A percentile compares a stretch with the other conserved stretches of the same genome.
Conservation (phyloP, 2,797 vertebrate species). For the Phrynocephalus forsythii region DNA sequence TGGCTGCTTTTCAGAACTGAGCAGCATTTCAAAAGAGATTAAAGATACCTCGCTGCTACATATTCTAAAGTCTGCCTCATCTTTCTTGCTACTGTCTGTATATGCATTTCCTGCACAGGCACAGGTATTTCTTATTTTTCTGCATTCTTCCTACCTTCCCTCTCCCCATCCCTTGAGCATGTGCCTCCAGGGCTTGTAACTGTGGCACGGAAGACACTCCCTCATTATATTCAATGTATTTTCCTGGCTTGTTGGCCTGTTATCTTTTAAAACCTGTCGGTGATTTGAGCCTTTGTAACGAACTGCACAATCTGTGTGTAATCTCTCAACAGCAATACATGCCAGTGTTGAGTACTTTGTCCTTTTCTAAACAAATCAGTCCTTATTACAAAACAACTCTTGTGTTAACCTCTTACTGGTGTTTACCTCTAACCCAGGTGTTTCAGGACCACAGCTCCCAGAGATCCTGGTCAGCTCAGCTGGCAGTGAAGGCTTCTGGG, state of each 20-base stretch:
- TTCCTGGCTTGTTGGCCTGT: slow-evolving; percentile 35
- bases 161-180: slow-evolving; percentile 18
- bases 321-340: not conserved
- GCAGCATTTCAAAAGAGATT: not conserved
- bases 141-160: not conserved
- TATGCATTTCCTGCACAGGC: not conserved
- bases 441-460: no score
- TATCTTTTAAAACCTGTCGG: slow-evolving; percentile 48
- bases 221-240: slow-evolving; percentile 5
- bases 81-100: slow-evolving; percentile 15
- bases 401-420: not conserved
- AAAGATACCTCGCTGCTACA: not conserved
- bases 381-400: not conserved
- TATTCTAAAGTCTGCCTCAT: slow-evolving; percentile 16
- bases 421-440: no score
- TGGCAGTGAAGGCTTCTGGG: no score
- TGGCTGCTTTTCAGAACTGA: slow-evolving; percentile 29
- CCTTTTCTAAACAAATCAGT: not conserved
- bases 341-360: not conserved
- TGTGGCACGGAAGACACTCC: slow-evolving; percentile 24
- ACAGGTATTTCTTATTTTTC: slow-evolving; percentile 13
- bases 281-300: slow-evolving; percentile 41
- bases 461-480: no score
- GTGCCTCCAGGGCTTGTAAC: slow-evolving; percentile 34
- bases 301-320: not conserved